Evolutionary conservation across 2,113 vertebrate species (phyloP), one percentile per base, ranked within the genome.

Genomic region (Coturnix japonica): DNA sequence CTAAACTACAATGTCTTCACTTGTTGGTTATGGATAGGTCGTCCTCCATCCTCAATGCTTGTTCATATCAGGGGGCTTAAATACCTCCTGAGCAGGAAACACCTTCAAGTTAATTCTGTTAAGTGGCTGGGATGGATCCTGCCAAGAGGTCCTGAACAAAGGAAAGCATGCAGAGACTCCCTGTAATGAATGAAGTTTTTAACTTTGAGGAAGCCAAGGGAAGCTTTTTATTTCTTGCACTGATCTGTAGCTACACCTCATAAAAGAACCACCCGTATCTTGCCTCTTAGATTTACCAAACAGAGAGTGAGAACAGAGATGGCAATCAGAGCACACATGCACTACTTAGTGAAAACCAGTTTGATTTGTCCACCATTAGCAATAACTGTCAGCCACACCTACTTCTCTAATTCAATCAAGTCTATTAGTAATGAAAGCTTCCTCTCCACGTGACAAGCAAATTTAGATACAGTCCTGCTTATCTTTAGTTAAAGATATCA

Each of bases 101-200:
- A 94, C 75, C 87, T 91, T 85, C 78, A 77, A 66, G 56, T 87
- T 93, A 94, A 95, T 95, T 87, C 94, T 8, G 83, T 75, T 94
- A 81, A 92, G 87, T 75, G 83, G 85, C 72, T 94, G 72, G 35
- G 81, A 90, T 44, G 65, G 53, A 95, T 85, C 28, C 81, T 81
- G 81, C 43, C 87, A 85, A 93, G 85, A 7, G 44, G 39, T 82
- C 85, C 85, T 75, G 60, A 92, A 80, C 43, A 64, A 26, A 85
- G 67, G 30, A 91, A 89, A 92, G 46, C 60, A 82, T 43, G 69
- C 75, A 78, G 31, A 73, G 26, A 53, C 39, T 76, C 76, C 65
- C 23, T n/a, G 8, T 60, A 37, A 80, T 30, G 41, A 84, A 72
- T 37, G 76, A 46, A 63, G 5, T 18, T 71, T 54, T 76, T 65